Percentiles rank a stretch among this genome's conserved stretches.
Evolutionary conservation across 2,113 vertebrate species (phyloP).

Genomic region (Leucosticte australis): DNA sequence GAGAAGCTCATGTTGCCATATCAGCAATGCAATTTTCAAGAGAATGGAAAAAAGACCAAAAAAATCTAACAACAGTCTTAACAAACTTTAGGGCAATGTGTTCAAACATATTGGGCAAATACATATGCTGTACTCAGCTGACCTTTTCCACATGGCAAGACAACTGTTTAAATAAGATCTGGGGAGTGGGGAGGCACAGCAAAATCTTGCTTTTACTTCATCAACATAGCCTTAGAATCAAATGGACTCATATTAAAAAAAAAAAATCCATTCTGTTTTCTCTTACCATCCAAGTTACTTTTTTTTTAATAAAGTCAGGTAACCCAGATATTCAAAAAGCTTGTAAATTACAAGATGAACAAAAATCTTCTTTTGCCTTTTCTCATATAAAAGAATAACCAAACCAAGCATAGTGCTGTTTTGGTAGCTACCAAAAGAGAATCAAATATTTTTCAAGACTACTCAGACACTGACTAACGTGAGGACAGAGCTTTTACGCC

Average conservation of each 20-base stretch:
- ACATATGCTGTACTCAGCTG: neutral
- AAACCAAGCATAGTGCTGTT: neutral
- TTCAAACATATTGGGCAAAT: constrained; percentile 6
- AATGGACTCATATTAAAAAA: neutral
- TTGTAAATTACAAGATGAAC: neutral
- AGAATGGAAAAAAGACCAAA: neutral
- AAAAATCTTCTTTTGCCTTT: neutral
- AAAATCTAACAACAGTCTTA: neutral
- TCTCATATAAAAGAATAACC: neutral
- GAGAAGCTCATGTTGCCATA: neutral
- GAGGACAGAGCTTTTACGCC: neutral
- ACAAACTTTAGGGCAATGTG: neutral
- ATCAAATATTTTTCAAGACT: neutral
- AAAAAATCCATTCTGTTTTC: neutral
- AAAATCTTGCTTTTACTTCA: neutral
- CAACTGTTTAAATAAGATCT: neutral
- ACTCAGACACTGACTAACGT: neutral
- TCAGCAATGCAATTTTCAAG: neutral
- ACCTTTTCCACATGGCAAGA: constrained; percentile 9
- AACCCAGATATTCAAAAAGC: neutral
- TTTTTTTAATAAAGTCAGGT: neutral
- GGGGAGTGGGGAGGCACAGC: neutral
- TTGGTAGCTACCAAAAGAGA: neutral
- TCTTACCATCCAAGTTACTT: neutral
- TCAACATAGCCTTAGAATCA: neutral